Conservation (phyloP, 2,797 vertebrate genomes). For the Takifugu ocellatus region DNA sequence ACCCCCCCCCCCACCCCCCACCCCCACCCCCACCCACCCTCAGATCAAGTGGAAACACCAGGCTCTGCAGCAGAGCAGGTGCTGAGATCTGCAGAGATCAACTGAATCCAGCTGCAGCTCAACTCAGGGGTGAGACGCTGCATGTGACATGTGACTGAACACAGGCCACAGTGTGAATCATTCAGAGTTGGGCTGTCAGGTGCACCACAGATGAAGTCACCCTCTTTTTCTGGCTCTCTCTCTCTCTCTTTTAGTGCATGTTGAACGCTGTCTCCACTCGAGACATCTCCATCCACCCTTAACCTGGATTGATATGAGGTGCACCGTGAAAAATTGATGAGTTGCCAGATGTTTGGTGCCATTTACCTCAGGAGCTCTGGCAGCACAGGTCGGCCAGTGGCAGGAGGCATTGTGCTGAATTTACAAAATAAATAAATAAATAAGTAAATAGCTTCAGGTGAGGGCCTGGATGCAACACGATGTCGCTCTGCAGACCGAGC, state of each 20-base stretch:
- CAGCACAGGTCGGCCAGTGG: not conserved
- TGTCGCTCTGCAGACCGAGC: conserved; percentile 25
- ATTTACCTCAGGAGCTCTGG: conserved; percentile 16
- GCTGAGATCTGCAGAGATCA: conserved; percentile 18
- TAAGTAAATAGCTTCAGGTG: too few relatives aligned
- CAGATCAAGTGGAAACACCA: not conserved
- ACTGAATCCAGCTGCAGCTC: too few relatives aligned
- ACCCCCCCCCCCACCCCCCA: too few relatives aligned
- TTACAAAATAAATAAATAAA: too few relatives aligned
- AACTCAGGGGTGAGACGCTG: too few relatives aligned
- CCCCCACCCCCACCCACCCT: too few relatives aligned
- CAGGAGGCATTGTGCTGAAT: conserved; percentile 20
- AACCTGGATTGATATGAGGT: conserved; percentile 36
- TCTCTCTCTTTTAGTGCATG: conserved; percentile 39
- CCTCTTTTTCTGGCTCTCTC: conserved; percentile 22
- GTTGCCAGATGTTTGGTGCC: conserved; percentile 42
- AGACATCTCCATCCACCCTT: conserved; percentile 31
- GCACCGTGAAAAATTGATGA: conserved; percentile 26
- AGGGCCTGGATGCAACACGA: conserved; percentile 36
- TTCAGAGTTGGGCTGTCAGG: conserved; percentile 5
- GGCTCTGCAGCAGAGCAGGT: conserved; percentile 17
- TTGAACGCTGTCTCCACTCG: conserved; percentile 13
- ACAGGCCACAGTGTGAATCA: not conserved
- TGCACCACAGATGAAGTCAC: conserved; percentile 22
- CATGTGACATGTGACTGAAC: too few relatives aligned